A percentile compares a stretch with the other conserved stretches of the same genome.
Conservation (phyloP, 2,888 invertebrate species). For the Eilema caniola region DNA sequence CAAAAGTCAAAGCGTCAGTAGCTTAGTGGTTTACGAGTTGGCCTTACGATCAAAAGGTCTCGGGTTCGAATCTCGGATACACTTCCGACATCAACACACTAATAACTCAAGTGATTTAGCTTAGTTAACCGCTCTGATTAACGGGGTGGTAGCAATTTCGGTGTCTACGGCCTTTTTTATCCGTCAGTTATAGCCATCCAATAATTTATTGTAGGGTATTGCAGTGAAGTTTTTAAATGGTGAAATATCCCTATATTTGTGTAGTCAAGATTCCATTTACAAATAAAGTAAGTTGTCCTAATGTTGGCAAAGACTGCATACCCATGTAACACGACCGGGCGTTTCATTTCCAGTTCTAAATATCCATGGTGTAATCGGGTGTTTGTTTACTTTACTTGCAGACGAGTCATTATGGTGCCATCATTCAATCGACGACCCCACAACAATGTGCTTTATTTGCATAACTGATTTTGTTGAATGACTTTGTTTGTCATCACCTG, state of each 20-base stretch:
- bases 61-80: too few species aligned
- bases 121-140: too few species aligned
- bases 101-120: too few species aligned
- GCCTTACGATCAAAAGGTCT: too few species aligned
- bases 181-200: too few species aligned
- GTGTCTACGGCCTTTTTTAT: too few species aligned
- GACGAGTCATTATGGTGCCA: constrained; percentile 5
- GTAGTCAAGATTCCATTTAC: neutral
- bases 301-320: neutral
- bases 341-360: constrained; percentile 2
- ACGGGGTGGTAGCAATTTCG: too few species aligned
- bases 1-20: too few species aligned
- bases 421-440: constrained; percentile 1
- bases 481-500: too few species aligned
- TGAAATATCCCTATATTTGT: neutral
- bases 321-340: neutral
- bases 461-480: neutral
- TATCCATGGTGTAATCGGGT: constrained; percentile 8
- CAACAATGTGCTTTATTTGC: constrained; percentile 2
- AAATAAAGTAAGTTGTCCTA: constrained; percentile 2
- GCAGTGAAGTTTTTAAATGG: too few species aligned
- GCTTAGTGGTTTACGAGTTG: too few species aligned
- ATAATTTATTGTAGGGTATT: neutral
- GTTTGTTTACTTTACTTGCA: constrained; percentile 12
- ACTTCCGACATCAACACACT: too few species aligned